Evolutionary conservation across 2,113 vertebrate species (phyloP), one percentile per base, ranked within the genome.

Genomic region (Circaetus gallicus): DNA sequence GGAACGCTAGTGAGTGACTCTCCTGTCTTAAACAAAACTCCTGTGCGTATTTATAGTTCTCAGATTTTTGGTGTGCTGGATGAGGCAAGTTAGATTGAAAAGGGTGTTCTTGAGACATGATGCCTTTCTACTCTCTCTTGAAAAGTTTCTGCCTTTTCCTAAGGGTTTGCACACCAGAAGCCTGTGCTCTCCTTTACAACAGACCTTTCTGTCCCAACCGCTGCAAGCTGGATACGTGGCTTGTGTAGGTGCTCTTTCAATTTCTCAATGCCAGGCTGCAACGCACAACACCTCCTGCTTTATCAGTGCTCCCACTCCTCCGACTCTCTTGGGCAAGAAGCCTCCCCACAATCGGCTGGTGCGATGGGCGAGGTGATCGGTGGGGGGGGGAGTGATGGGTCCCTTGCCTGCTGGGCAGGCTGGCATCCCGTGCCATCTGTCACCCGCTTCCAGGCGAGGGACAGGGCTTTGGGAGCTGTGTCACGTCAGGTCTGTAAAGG

Each of bases 51-150:
- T 29, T 2, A 3, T 4, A 0, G 8, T 5, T 31, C 49, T 21
- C 13, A 0, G 16, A 3, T 2, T 16, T 77, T 34, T 18, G 49
- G 20, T 18, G 56, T 3, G 17, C 47, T 12, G 43, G 13, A 6
- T 13, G 31, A 13, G 69, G 40, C 4, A 11, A 22, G 28, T 5
- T 10, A 19, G 18, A 19, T 24, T 21, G 29, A 3, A 36, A 61
- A 36, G 32, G 42, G 16, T 0, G 4, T 20, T 55, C 24, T 10
- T 5, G 14, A 15, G 12, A 1, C 16, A 0, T 0, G 1, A 0
- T 6, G 4, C 31, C 29, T 18, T 28, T 32, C 49, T 38, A 0
- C 3, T 53, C 31, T 17, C 22, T 58, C 58, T 10, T 7, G 72
- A 28, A 2, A 17, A 36, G 10, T 2, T 0, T 0, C 13, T 19